Percentiles rank a stretch among this genome's conserved stretches.
These are phyloP conservation scores for Microplitis mediator DNA, from an alignment of 1,140 invertebrate genomes.

Conservation along the genomic window DNA sequence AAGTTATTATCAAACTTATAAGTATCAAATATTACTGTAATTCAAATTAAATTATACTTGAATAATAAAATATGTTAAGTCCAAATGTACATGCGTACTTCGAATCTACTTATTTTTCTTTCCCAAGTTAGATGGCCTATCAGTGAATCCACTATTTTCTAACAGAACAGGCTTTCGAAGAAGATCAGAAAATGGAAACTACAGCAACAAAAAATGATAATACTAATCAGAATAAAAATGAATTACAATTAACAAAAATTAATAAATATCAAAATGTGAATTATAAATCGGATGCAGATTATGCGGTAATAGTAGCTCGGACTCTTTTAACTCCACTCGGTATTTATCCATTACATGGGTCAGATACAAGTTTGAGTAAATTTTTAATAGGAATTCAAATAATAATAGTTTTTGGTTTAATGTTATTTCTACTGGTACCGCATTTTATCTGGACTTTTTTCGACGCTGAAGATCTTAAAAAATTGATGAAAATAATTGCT, in stretches of 20 bases:
- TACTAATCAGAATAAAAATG: neutral
- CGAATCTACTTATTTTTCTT: too few species aligned
- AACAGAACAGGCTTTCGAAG: too few species aligned
- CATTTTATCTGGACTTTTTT: slow-evolving; percentile 50
- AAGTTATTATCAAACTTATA: too few species aligned
- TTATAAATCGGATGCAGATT: slow-evolving; percentile 43
- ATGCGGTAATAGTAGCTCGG: slow-evolving; percentile 42
- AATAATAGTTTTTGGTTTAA: slow-evolving; percentile 40
- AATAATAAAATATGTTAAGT: too few species aligned
- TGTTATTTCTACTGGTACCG: slow-evolving; percentile 48
- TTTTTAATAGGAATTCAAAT: slow-evolving; percentile 40
- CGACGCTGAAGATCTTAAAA: slow-evolving; percentile 48
- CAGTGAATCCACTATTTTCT: too few species aligned
- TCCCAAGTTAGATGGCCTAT: neutral
- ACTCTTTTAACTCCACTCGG: slow-evolving; percentile 48
- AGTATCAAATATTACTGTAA: too few species aligned
- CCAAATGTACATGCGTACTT: too few species aligned
- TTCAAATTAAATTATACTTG: too few species aligned
- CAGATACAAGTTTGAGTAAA: slow-evolving; percentile 27
- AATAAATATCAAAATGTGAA: slow-evolving; percentile 34
- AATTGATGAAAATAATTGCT: slow-evolving; percentile 54
- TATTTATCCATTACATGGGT: slow-evolving; percentile 49
- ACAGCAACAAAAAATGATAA: neutral
- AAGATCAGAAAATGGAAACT: too few species aligned
- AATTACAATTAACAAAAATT: neutral